Evolutionary conservation across 2,888 invertebrate species (phyloP).

Genomic region (Agrochola litura): DNA sequence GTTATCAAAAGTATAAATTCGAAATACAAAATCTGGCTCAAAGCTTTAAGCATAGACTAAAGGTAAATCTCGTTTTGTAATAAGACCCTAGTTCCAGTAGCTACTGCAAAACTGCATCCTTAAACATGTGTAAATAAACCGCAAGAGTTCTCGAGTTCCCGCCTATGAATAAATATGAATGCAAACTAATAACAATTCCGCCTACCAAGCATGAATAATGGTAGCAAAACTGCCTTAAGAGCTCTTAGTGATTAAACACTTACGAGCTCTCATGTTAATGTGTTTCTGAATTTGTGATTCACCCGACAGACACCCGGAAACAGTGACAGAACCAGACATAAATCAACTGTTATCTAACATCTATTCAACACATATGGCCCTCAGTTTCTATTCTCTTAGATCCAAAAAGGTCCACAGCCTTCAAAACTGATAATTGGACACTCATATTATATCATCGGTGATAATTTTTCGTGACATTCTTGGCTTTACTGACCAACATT

Average conservation of each 20-base stretch:
- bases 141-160: conserved; percentile 22
- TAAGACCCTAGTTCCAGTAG: neutral
- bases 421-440: conserved; percentile 44
- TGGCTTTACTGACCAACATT: conserved; percentile 52
- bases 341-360: conserved; percentile 53
- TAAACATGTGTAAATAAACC: conserved; percentile 24
- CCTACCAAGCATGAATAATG: conserved; percentile 50
- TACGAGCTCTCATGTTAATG: conserved; percentile 40
- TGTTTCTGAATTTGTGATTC: conserved; percentile 47
- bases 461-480: conserved; percentile 44
- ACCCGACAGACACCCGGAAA: conserved; percentile 31
- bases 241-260: conserved; percentile 32
- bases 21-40: neutral
- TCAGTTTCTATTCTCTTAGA: conserved; percentile 44
- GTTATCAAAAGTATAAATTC: neutral
- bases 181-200: conserved; percentile 50
- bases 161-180: conserved; percentile 50
- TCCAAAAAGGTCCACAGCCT: conserved; percentile 39
- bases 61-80: neutral
- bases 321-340: conserved; percentile 33
- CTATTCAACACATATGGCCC: conserved; percentile 43
- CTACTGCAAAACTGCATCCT: conserved; percentile 6
- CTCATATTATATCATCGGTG: conserved; percentile 47
- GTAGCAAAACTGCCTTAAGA: conserved; percentile 38
- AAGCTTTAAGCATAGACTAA: neutral